Conservation (phyloP, 2,888 invertebrate genomes). For the Ferrisia virgata region DNA sequence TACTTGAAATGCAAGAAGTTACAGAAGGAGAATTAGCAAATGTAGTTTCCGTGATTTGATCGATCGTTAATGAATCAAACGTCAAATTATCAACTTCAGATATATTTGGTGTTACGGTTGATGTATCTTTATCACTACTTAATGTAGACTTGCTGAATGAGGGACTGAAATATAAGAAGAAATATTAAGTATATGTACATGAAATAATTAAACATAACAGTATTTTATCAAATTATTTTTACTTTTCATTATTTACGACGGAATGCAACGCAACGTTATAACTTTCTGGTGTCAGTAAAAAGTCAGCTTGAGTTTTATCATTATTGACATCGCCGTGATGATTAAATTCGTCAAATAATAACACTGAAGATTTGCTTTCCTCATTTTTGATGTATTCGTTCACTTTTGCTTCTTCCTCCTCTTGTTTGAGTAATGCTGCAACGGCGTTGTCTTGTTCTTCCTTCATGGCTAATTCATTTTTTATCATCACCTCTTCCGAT, state of each 20-base stretch:
- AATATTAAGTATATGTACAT: background rate
- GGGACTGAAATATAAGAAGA: background rate
- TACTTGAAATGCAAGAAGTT: conserved; percentile 27
- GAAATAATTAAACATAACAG: background rate
- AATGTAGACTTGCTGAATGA: conserved; percentile 7
- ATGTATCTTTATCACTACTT: background rate
- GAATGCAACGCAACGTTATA: conserved; percentile 37
- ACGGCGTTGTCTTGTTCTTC: conserved; percentile 40
- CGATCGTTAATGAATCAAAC: conserved; percentile 27
- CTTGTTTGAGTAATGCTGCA: conserved; percentile 34
- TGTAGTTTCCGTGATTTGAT: conserved; percentile 18
- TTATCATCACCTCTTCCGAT: background rate
- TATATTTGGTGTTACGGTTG: background rate
- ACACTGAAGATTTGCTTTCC: conserved; percentile 32
- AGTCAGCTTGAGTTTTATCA: conserved; percentile 11
- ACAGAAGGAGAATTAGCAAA: conserved; percentile 32
- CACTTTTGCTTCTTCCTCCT: conserved; percentile 35
- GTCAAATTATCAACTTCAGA: conserved; percentile 37
- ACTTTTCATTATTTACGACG: conserved; percentile 3
- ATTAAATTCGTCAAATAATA: conserved; percentile 36
- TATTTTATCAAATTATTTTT: background rate
- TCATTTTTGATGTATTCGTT: conserved; percentile 41
- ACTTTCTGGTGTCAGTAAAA: conserved; percentile 29
- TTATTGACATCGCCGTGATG: background rate
- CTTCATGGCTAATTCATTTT: conserved; percentile 35